Evolutionary conservation across 2,888 invertebrate genomes (phyloP).

Genomic region (Tiliacea aurago): DNA sequence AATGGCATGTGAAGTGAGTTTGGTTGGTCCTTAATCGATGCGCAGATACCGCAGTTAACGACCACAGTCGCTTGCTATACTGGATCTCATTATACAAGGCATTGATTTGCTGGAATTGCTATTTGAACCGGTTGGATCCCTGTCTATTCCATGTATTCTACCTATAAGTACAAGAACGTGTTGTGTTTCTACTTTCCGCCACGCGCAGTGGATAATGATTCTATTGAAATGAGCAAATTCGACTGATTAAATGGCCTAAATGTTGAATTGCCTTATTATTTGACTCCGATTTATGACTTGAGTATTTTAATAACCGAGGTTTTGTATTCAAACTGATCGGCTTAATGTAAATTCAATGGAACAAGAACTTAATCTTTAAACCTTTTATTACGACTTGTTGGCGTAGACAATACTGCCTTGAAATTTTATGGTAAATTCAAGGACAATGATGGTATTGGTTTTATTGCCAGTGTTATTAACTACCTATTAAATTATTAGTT

Average conservation of each 20-base stretch:
- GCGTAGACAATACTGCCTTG: slow-evolving; percentile 9
- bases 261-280: slow-evolving; percentile 20
- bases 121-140: slow-evolving; percentile 80
- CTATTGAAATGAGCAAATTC: slow-evolving; percentile 43
- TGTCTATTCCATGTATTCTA: slow-evolving; percentile 73
- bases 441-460: slow-evolving; percentile 24
- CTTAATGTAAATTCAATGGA: too few species aligned
- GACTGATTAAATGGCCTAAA: slow-evolving; percentile 18
- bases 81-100: slow-evolving; percentile 79
- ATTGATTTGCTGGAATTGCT: slow-evolving; percentile 81
- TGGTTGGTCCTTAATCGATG: slow-evolving; percentile 82
- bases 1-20: slow-evolving; percentile 83
- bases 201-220: slow-evolving; percentile 62
- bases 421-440: slow-evolving; percentile 32
- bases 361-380: slow-evolving; percentile 7
- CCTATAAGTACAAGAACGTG: slow-evolving; percentile 71
- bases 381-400: slow-evolving; percentile 14
- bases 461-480: slow-evolving; percentile 10
- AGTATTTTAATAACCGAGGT: background rate
- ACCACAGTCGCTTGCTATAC: slow-evolving; percentile 76
- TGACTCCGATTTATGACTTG: background rate
- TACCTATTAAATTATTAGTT: background rate
- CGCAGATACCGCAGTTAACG: slow-evolving; percentile 75
- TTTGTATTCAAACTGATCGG: slow-evolving; percentile 3
- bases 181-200: slow-evolving; percentile 77